Percentiles rank a stretch among this genome's conserved stretches.
These are phyloP conservation scores for Sebastes reedi DNA, from an alignment of 2,797 vertebrate species.

Conservation along the genomic window DNA sequence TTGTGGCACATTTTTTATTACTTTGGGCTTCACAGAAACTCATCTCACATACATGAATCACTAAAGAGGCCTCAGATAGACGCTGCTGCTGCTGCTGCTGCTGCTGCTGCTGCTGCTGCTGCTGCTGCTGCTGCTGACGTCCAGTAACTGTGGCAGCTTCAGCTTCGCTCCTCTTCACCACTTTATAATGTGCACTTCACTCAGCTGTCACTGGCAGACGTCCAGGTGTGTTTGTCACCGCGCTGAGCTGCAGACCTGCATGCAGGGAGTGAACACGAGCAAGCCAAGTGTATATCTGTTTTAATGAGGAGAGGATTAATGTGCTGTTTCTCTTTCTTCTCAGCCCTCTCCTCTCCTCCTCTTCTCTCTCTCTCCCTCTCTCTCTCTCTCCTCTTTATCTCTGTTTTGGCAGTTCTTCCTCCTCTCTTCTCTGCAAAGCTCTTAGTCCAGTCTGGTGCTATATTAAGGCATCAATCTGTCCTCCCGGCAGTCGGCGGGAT, in stretches of 20 bases:
- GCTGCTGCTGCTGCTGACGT: neutral
- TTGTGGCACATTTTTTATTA: neutral
- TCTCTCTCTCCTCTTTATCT: conserved; percentile 35
- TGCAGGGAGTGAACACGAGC: neutral
- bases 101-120: neutral
- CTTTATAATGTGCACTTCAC: neutral
- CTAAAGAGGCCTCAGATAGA: neutral
- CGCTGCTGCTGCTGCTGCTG: neutral
- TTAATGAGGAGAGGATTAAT: conserved; percentile 17
- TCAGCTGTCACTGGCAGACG: neutral
- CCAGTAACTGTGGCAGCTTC: neutral
- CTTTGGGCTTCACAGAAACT: neutral
- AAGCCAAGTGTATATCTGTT: neutral
- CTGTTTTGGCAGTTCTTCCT: conserved; percentile 40
- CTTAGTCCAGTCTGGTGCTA: conserved; percentile 60
- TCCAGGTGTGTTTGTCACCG: neutral
- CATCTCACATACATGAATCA: neutral
- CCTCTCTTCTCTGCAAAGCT: conserved; percentile 52
- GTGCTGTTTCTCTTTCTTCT: neutral
- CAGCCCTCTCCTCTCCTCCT: neutral
- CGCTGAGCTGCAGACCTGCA: neutral
- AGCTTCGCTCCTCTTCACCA: neutral
- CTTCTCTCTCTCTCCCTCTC: neutral
- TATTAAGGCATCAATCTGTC: conserved; percentile 59
- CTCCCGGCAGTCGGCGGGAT: conserved; percentile 21